These are phyloP conservation scores for Euwallacea similis DNA, from an alignment of 1,140 invertebrate genomes.

Conservation along the genomic window DNA sequence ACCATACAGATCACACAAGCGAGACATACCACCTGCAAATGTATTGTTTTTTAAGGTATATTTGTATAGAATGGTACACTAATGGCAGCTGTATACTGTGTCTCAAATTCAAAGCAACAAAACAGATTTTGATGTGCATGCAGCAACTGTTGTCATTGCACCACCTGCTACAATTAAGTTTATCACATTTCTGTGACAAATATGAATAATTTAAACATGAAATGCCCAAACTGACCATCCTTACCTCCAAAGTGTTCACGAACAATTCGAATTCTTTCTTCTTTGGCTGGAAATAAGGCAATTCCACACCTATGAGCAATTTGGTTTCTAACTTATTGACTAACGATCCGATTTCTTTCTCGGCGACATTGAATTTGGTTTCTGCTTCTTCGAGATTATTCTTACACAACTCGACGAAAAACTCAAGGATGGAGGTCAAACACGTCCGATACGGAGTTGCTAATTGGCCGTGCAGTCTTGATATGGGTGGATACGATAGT, in stretches of 20 bases:
- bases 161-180: no score
- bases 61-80: no score
- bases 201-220: background rate
- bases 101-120: no score
- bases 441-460: conserved; percentile 41
- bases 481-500: conserved; percentile 45
- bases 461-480: conserved; percentile 45
- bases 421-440: conserved; percentile 41
- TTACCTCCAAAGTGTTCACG: conserved; percentile 48
- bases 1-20: conserved; percentile 43
- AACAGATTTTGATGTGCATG: no score
- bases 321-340: conserved; percentile 33
- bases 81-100: no score
- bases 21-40: conserved; percentile 44
- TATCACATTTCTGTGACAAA: no score
- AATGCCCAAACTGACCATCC: conserved; percentile 8
- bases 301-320: conserved; percentile 25
- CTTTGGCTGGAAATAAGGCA: conserved; percentile 39
- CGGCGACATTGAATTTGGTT: conserved; percentile 26
- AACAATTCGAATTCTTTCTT: conserved; percentile 44
- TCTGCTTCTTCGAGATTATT: conserved; percentile 35
- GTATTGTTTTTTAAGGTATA: background rate
- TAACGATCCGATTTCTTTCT: conserved; percentile 37
- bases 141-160: no score
- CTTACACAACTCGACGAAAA: conserved; percentile 37